A percentile compares a stretch with the other conserved stretches of the same genome.
Conservation (phyloP, 2,113 vertebrate genomes). For the Rostratula benghalensis region DNA sequence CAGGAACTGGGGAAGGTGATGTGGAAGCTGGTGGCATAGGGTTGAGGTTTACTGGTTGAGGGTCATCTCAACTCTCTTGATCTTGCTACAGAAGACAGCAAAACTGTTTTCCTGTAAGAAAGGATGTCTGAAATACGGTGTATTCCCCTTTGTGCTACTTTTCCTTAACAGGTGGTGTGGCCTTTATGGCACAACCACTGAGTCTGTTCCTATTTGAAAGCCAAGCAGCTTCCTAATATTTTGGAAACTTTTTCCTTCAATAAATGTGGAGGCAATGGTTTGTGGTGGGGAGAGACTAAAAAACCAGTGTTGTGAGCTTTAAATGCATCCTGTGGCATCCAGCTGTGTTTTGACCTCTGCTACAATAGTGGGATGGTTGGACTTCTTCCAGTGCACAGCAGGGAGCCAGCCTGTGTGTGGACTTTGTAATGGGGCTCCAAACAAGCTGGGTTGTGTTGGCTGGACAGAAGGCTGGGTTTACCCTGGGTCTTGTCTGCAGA, state of each 20-base stretch:
- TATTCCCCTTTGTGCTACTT: neutral
- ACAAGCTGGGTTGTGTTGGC: neutral
- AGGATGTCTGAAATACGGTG: accelerated
- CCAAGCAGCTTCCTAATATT: neutral
- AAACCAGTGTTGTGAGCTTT: neutral
- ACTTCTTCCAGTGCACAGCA: accelerated
- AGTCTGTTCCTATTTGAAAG: neutral
- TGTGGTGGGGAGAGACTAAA: neutral
- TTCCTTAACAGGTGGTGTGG: neutral
- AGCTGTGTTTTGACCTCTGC: neutral
- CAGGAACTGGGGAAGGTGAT: neutral
- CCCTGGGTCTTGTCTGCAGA: neutral
- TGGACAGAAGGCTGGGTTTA: neutral
- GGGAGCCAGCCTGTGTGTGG: neutral
- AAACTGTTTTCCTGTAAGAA: neutral
- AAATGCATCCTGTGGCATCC: neutral
- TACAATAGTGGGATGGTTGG: neutral
- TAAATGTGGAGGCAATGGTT: neutral
- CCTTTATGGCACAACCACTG: neutral
- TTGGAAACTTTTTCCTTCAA: neutral
- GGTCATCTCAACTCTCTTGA: neutral
- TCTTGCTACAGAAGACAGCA: neutral
- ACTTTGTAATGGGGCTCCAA: neutral
- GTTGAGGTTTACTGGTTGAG: neutral
- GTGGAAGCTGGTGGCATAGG: neutral